Evolutionary conservation across 2,113 vertebrate species (phyloP).

Genomic region (Hymenochirus boettgeri): DNA sequence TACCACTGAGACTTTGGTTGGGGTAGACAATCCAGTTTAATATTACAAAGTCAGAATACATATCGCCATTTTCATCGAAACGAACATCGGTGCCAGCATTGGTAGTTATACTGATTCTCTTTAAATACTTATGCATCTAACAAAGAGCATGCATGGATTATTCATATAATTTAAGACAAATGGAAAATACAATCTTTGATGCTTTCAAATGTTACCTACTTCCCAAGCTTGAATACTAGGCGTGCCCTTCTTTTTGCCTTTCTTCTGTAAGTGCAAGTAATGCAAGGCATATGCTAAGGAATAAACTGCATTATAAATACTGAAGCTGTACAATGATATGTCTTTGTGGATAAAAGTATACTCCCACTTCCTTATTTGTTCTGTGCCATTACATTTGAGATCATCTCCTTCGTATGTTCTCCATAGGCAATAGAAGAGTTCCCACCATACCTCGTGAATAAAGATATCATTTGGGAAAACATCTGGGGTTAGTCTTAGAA

Average conservation of each 20-base stretch:
- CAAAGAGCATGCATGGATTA: too few relatives aligned
- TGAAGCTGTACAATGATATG: slow-evolving; percentile 6
- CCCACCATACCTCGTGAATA: not conserved
- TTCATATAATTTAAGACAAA: too few relatives aligned
- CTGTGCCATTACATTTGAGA: slow-evolving; percentile 1
- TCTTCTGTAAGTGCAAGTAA: not conserved
- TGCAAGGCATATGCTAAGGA: slow-evolving; percentile 7
- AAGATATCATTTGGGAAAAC: slow-evolving; percentile 12
- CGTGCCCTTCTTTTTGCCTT: not conserved
- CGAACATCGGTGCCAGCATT: not conserved
- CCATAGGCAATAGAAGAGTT: not conserved
- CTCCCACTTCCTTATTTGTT: not conserved
- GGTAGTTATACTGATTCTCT: not conserved
- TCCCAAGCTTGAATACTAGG: not conserved
- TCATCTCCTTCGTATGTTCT: not conserved
- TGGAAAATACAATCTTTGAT: too few relatives aligned
- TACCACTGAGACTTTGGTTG: not conserved
- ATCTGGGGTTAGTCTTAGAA: not conserved
- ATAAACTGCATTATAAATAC: slow-evolving; percentile 12
- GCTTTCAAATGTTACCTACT: not conserved
- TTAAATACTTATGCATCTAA: too few relatives aligned
- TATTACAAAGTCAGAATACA: slow-evolving; percentile 1
- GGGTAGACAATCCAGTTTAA: slow-evolving; percentile 19
- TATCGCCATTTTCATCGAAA: slow-evolving; percentile 7
- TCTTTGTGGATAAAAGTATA: not conserved